Conservation (phyloP, 2,797 vertebrate genomes). For the Danio albolineatus region DNA sequence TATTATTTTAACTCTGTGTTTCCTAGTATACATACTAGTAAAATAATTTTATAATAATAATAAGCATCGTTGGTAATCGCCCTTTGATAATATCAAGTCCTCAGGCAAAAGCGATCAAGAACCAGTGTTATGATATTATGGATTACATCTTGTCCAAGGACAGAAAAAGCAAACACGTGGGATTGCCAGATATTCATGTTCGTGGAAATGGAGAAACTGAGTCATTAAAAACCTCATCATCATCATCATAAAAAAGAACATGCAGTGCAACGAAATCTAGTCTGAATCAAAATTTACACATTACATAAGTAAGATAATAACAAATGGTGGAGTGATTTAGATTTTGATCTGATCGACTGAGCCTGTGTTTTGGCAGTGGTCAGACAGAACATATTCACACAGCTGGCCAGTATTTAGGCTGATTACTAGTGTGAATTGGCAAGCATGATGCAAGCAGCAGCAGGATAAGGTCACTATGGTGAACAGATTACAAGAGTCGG, state of each 20-base stretch:
- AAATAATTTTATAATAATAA: too few relatives aligned
- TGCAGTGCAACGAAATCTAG: constrained; percentile 4
- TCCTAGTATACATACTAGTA: not conserved
- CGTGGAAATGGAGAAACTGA: not conserved
- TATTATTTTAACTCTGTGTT: not conserved
- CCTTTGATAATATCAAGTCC: not conserved
- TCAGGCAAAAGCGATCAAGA: not conserved
- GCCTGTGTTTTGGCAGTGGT: constrained; percentile 41
- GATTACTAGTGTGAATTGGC: constrained; percentile 53
- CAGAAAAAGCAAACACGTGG: constrained; percentile 4
- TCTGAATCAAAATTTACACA: constrained; percentile 19
- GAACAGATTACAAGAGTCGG: constrained; percentile 50
- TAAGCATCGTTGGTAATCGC: not conserved
- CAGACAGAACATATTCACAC: constrained; percentile 45
- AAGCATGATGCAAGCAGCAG: constrained; percentile 32
- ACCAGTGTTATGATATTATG: constrained; percentile 16
- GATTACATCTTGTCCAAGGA: not conserved
- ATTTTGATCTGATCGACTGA: constrained; percentile 67
- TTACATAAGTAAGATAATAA: constrained; percentile 42
- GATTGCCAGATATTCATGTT: not conserved
- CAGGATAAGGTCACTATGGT: constrained; percentile 33
- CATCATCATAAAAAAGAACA: constrained; percentile 24
- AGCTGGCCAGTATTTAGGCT: constrained; percentile 44
- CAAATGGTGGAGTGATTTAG: constrained; percentile 61
- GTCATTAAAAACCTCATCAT: constrained; percentile 17